A percentile compares a stretch with the other conserved stretches of the same genome.
Conservation (phyloP, 2,797 vertebrate genomes). For the Tangara arthus region DNA sequence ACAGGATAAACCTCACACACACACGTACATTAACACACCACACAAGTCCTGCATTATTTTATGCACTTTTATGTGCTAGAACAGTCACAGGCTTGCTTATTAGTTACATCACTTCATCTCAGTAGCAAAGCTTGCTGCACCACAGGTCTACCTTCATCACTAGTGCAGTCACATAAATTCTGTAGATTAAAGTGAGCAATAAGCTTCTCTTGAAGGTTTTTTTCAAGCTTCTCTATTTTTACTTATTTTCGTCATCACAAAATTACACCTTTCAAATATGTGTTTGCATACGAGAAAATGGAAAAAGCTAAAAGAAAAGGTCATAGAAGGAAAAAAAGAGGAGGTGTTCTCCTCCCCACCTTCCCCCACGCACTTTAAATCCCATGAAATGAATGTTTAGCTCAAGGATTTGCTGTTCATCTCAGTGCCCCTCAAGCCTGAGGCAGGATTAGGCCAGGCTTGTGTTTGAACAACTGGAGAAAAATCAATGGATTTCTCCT, state of each 20-base stretch:
- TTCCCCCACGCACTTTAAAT: slow-evolving; percentile 45
- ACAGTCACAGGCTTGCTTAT: neutral
- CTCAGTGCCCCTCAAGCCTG: slow-evolving; percentile 69
- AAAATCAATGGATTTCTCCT: slow-evolving; percentile 86
- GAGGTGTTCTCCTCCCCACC: neutral
- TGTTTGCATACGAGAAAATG: slow-evolving; percentile 53
- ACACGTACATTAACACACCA: neutral
- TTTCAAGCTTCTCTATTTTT: neutral
- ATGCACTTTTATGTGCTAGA: neutral
- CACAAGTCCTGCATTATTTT: neutral
- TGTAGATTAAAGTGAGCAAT: neutral
- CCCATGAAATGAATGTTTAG: slow-evolving; percentile 82
- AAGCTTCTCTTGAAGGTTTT: neutral
- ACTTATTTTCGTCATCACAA: slow-evolving; percentile 19
- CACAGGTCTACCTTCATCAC: neutral
- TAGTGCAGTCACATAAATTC: neutral
- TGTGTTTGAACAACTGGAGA: slow-evolving; percentile 82
- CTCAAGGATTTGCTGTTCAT: slow-evolving; percentile 80
- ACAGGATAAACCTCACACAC: neutral
- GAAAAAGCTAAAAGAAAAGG: slow-evolving; percentile 54
- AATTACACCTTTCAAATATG: slow-evolving; percentile 53
- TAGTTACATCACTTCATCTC: neutral
- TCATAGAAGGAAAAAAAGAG: slow-evolving; percentile 48
- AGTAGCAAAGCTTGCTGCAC: neutral
- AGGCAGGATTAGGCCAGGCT: slow-evolving; percentile 79